Percentiles rank a stretch among this genome's conserved stretches.
These are phyloP conservation scores for Limnephilus lunatus DNA, from an alignment of 2,888 invertebrate species.

Conservation along the genomic window DNA sequence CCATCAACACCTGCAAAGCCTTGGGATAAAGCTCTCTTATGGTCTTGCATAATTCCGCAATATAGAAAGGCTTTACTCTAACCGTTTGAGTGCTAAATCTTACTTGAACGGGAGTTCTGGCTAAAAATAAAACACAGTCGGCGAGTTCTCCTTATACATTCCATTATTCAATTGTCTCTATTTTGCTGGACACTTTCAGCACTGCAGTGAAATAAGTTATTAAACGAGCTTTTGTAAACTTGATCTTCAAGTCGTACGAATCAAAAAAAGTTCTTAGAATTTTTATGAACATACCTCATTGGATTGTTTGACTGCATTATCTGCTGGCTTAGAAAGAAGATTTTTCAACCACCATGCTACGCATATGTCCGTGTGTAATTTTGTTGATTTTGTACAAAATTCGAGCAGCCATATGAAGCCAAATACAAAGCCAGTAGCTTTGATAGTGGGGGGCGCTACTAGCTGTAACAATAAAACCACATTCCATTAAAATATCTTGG, in stretches of 20 bases:
- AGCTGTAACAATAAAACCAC: too few species aligned
- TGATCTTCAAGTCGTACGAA: neutral
- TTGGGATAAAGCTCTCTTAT: constrained; percentile 5
- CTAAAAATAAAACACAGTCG: neutral
- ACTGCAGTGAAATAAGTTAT: neutral
- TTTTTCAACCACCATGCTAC: too few species aligned
- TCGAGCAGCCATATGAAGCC: too few species aligned
- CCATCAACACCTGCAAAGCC: constrained; percentile 41
- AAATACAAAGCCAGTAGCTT: too few species aligned
- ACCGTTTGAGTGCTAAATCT: neutral
- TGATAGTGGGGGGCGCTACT: too few species aligned
- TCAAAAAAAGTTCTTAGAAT: neutral
- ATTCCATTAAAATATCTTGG: too few species aligned
- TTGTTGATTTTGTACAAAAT: too few species aligned
- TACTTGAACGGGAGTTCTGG: neutral
- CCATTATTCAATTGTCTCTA: neutral
- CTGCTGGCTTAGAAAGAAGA: too few species aligned
- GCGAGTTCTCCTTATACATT: neutral
- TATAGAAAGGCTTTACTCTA: constrained; percentile 4
- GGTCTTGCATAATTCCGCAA: constrained; percentile 49
- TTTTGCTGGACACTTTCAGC: neutral
- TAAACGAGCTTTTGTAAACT: neutral
- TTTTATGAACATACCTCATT: too few species aligned
- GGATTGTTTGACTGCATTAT: too few species aligned
- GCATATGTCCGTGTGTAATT: too few species aligned